phyloP scores from a whole-genome alignment of 2,888 invertebrate species.

The Sepioteuthis lessoniana region DNA sequence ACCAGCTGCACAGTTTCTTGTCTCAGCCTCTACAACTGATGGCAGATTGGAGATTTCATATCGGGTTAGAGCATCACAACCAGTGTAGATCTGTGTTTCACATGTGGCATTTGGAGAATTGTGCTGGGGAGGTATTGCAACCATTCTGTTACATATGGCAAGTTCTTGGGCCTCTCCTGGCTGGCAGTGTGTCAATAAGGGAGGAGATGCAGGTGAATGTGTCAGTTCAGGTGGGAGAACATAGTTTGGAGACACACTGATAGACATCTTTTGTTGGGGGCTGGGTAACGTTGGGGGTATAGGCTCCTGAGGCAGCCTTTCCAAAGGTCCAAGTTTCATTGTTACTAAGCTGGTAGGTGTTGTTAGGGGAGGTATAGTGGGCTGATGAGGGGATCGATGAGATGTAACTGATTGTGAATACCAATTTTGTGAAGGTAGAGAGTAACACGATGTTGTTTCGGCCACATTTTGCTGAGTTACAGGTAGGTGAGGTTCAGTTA shows the following conservation, averaged over 20 bases:
- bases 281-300: constrained; percentile 33
- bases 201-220: not conserved
- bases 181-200: constrained; percentile 33
- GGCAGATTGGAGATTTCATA: not conserved
- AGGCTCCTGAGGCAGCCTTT: not conserved
- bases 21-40: not conserved
- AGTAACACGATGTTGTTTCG: not conserved
- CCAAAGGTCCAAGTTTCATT: not conserved
- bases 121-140: not conserved
- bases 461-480: not conserved
- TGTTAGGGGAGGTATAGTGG: not conserved
- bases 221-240: not conserved
- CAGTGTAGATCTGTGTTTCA: not conserved
- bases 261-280: not conserved
- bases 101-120: not conserved
- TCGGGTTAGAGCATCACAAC: constrained; percentile 33
- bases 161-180: not conserved
- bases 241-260: constrained; percentile 15
- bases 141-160: not conserved
- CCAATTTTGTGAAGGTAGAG: not conserved
- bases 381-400: not conserved
- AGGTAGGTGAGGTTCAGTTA: not conserved
- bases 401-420: not conserved
- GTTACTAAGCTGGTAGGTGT: not conserved
- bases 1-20: not conserved